These are phyloP conservation scores for Pampus argenteus DNA, from an alignment of 2,797 vertebrate species.

Conservation along the genomic window DNA sequence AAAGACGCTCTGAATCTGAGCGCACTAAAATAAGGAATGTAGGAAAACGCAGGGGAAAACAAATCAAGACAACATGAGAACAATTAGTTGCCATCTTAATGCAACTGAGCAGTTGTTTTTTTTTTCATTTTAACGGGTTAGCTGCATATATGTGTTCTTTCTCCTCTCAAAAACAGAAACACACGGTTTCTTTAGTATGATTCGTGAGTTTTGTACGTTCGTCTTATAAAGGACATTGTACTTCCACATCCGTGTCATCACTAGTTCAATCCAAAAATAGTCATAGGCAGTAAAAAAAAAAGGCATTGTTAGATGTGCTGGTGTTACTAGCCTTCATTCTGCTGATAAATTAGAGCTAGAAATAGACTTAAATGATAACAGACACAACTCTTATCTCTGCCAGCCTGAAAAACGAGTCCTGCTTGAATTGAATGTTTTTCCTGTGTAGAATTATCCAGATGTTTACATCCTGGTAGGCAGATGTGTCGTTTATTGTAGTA, in stretches of 20 bases:
- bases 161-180: not conserved
- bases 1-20: slow-evolving; percentile 22
- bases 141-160: not conserved
- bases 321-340: not conserved
- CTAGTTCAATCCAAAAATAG: not conserved
- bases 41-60: not conserved
- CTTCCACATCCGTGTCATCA: slow-evolving; percentile 1
- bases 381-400: not conserved
- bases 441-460: slow-evolving; percentile 7
- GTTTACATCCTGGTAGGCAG: slow-evolving; percentile 2
- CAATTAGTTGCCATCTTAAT: not conserved
- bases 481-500: not conserved
- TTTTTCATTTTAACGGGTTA: not conserved
- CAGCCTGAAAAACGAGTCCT: not conserved
- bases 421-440: not conserved
- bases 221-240: not conserved
- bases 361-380: not conserved
- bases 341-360: not conserved
- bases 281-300: not conserved
- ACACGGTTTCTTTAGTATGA: not conserved
- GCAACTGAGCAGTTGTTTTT: slow-evolving; percentile 10
- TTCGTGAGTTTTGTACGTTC: slow-evolving; percentile 1
- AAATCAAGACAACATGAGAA: slow-evolving; percentile 19
- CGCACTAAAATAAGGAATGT: slow-evolving; percentile 31
- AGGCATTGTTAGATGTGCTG: not conserved